Percentiles rank a stretch among this genome's conserved stretches.
Evolutionary conservation across 2,888 invertebrate genomes (phyloP).

Genomic region (Gymnocheta viridis): DNA sequence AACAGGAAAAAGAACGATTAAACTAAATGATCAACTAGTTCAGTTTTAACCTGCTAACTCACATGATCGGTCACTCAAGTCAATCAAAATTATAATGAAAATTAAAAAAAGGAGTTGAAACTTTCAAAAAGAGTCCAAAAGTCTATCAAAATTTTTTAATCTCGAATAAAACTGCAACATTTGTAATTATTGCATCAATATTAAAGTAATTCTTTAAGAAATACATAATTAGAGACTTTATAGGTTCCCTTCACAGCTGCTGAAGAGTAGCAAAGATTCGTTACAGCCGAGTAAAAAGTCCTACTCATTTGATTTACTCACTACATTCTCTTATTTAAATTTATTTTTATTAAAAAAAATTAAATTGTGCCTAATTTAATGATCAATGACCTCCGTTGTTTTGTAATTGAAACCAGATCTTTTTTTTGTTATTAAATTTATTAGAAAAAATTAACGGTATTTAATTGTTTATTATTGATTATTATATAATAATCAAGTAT

Average conservation of each 20-base stretch:
- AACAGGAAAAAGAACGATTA: too few relatives aligned
- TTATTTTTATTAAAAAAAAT: neutral
- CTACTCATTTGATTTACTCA: neutral
- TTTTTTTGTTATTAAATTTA: neutral
- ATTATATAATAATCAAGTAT: slow-evolving; percentile 1
- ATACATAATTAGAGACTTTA: too few relatives aligned
- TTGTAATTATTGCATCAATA: too few relatives aligned
- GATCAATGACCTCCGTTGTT: slow-evolving; percentile 11
- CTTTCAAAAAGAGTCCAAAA: too few relatives aligned
- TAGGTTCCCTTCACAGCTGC: neutral
- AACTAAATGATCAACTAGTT: too few relatives aligned
- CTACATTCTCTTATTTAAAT: neutral
- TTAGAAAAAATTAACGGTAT: neutral
- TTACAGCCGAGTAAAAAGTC: neutral
- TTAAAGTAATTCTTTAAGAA: too few relatives aligned
- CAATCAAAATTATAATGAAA: too few relatives aligned
- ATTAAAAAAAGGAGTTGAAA: too few relatives aligned
- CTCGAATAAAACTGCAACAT: too few relatives aligned
- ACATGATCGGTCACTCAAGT: too few relatives aligned
- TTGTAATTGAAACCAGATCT: neutral
- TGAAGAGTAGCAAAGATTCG: neutral
- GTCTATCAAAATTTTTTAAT: too few relatives aligned
- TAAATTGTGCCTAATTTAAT: neutral
- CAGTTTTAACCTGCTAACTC: too few relatives aligned
- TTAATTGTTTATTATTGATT: slow-evolving; percentile 7